A percentile compares a stretch with the other conserved stretches of the same genome.
Conservation (phyloP, 2,797 vertebrate genomes). For the Microctenopoma lineatum region DNA sequence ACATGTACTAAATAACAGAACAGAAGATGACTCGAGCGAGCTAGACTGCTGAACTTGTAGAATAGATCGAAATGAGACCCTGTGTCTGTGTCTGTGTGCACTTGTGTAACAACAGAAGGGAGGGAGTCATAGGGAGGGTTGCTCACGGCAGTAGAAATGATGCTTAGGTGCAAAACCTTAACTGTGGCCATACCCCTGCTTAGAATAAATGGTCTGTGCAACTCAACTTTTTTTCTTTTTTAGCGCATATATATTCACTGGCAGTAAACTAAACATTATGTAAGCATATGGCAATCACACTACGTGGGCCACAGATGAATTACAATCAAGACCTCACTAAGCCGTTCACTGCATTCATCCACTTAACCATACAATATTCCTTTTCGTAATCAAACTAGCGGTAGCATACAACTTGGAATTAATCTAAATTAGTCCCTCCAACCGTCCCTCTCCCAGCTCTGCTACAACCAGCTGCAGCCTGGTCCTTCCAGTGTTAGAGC, state of each 20-base stretch:
- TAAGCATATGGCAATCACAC: neutral
- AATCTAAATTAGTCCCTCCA: too few species aligned
- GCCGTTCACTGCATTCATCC: neutral
- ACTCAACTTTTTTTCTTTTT: neutral
- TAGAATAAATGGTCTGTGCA: neutral
- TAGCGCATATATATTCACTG: neutral
- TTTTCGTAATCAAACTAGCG: too few species aligned
- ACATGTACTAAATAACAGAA: constrained; percentile 8
- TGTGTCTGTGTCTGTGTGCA: neutral
- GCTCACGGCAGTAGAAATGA: neutral
- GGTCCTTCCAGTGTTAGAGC: too few species aligned
- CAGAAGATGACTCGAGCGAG: constrained; percentile 52
- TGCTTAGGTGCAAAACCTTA: neutral
- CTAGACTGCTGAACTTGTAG: constrained; percentile 14
- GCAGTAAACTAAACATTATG: neutral
- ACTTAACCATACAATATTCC: too few species aligned
- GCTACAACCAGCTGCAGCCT: too few species aligned
- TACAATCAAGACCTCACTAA: neutral
- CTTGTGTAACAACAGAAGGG: constrained; percentile 1
- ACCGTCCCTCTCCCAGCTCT: too few species aligned
- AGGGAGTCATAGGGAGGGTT: neutral
- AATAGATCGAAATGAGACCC: neutral
- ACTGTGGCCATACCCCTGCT: neutral
- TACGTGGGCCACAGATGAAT: neutral
- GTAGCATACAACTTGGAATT: too few species aligned